Evolutionary conservation across 2,797 vertebrate genomes (phyloP), one percentile per base, ranked within the genome.

Genomic region (Triplophysa yarkandensis): DNA sequence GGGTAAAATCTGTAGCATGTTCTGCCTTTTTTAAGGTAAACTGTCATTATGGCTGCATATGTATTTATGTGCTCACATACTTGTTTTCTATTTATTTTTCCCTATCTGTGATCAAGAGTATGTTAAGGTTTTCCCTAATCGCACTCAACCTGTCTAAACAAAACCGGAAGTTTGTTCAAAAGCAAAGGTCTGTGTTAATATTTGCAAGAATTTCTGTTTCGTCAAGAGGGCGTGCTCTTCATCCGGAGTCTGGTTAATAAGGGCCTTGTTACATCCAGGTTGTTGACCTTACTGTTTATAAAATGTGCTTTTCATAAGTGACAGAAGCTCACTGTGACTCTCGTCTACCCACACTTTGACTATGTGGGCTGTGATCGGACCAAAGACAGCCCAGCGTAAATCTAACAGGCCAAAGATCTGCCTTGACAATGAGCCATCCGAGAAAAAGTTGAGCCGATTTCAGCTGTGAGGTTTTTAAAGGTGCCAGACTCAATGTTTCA

Each of bases 241-340:
- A 57, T 77, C 76, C 77, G 77, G 77, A 77, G 63, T 71, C 30
- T 23, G 41, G 73, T 81, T 65, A 88, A 76, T 87, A 83, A 83
- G 58, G 58, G 70, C 82, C 83, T 87, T 89, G 83, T 90, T 81
- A 74, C 39, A 76, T 78, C 50, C 36, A 66, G 67, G 68, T 67
- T 84, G 83, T 85, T 85, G 82, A 84, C 70, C 76, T 60, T 75
- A 78, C 84, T 81, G 82, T 85, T 87, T 83, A 80, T 83, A 83
- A 90, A 88, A 87, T 83, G 78, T 58, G 79, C 84, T 89, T 87
- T 90, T 87, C 87, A 89, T 87, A 60, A 85, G 80, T 48, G 78
- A 75, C 39, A 85, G 81, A 68, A 64, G 82, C 68, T 66, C 60
- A 73, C 79, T 87, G 70, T 86, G 84, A 84, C 80, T 78, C 41